These are phyloP conservation scores for Nomada flava DNA, from an alignment of 2,888 invertebrate species.

Conservation along the genomic window DNA sequence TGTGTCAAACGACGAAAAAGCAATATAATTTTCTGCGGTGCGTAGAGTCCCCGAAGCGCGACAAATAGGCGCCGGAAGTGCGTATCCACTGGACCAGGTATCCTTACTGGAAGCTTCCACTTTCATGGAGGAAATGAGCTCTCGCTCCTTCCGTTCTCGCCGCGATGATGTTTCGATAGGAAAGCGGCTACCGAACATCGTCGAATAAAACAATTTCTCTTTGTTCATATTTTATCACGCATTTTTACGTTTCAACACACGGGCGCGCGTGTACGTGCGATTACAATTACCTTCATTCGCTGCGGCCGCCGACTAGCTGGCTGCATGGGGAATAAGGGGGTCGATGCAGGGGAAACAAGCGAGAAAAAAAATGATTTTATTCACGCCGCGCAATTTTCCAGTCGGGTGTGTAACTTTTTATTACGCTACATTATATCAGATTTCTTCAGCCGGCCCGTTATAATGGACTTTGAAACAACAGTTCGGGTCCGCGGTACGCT, in stretches of 20 bases:
- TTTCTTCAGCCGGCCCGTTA: slow-evolving; percentile 49
- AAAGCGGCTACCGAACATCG: background rate
- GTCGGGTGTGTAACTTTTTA: slow-evolving; percentile 50
- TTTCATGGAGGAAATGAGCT: slow-evolving; percentile 77
- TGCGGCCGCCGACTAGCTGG: background rate
- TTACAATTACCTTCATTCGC: too few relatives aligned
- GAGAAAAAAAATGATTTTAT: slow-evolving; percentile 29
- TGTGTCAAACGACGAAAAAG: slow-evolving; percentile 59
- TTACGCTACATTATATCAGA: slow-evolving; percentile 64
- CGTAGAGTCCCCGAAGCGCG: slow-evolving; percentile 64
- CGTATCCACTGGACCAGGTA: slow-evolving; percentile 77
- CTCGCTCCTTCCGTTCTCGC: slow-evolving; percentile 67
- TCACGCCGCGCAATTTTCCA: slow-evolving; percentile 41
- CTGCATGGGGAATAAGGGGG: background rate
- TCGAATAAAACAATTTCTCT: slow-evolving; percentile 4
- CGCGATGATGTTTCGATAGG: slow-evolving; percentile 49
- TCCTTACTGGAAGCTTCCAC: slow-evolving; percentile 77
- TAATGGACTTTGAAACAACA: slow-evolving; percentile 67
- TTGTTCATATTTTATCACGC: background rate
- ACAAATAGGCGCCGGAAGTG: slow-evolving; percentile 76
- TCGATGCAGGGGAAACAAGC: background rate
- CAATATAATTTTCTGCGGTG: slow-evolving; percentile 67
- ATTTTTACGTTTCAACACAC: background rate
- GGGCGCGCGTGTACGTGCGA: background rate
- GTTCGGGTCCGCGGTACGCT: slow-evolving; percentile 18